A percentile compares a stretch with the other conserved stretches of the same genome.
Evolutionary conservation across 2,888 invertebrate species (phyloP).

Genomic region (Hypselothyrea guttata): DNA sequence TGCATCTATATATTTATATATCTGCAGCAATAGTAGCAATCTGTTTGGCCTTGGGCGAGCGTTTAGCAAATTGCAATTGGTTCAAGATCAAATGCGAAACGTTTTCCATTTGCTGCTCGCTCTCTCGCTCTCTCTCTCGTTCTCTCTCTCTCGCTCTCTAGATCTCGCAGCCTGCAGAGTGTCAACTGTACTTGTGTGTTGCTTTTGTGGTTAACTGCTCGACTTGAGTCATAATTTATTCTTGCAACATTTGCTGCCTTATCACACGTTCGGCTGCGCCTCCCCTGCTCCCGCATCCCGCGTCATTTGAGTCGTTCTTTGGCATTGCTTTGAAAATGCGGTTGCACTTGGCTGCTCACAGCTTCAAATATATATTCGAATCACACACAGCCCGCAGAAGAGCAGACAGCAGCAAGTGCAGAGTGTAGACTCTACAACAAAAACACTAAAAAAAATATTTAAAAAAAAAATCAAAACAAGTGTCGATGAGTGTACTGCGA

Average conservation of each 20-base stretch:
- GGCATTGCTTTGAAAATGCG: slow-evolving; percentile 76
- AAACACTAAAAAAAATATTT: too few relatives aligned
- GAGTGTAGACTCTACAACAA: too few relatives aligned
- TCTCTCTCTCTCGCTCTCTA: background rate
- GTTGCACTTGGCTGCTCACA: slow-evolving; percentile 61
- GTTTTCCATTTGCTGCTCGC: slow-evolving; percentile 32
- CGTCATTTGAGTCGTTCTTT: slow-evolving; percentile 28
- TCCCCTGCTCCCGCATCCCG: too few relatives aligned
- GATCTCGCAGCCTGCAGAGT: background rate
- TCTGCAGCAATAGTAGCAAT: slow-evolving; percentile 8
- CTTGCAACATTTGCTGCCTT: slow-evolving; percentile 46
- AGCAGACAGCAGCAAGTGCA: slow-evolving; percentile 1
- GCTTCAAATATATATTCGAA: slow-evolving; percentile 19
- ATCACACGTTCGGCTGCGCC: slow-evolving; percentile 17
- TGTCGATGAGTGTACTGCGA: slow-evolving; percentile 54
- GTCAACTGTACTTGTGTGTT: too few relatives aligned
- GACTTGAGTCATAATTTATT: slow-evolving; percentile 57
- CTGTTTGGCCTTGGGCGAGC: slow-evolving; percentile 43
- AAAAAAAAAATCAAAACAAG: slow-evolving; percentile 1
- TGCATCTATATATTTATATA: background rate
- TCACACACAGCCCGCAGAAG: slow-evolving; percentile 20
- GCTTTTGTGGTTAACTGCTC: slow-evolving; percentile 40
- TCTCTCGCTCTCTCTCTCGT: too few relatives aligned
- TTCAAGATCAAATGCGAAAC: slow-evolving; percentile 68
- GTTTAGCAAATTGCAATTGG: slow-evolving; percentile 72